Percentiles rank a stretch among this genome's conserved stretches.
These are phyloP conservation scores for Brachyptera putata DNA, from an alignment of 2,888 invertebrate genomes.

Conservation along the genomic window DNA sequence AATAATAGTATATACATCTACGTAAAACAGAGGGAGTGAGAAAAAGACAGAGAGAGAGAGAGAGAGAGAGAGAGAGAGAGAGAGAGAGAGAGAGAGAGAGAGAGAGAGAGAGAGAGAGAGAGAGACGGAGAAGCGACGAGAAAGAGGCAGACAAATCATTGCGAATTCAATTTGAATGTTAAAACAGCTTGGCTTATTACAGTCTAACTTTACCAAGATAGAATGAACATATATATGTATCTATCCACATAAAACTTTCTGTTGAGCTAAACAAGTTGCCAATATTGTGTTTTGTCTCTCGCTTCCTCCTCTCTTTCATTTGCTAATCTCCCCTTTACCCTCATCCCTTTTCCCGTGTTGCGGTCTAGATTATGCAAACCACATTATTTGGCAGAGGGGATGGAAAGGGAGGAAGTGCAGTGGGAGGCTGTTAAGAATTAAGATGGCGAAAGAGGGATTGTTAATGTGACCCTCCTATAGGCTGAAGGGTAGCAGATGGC, in stretches of 20 bases:
- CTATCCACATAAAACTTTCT: neutral
- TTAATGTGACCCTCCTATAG: too few relatives aligned
- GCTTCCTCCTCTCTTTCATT: neutral
- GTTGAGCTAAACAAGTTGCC: constrained; percentile 18
- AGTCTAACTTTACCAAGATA: constrained; percentile 14
- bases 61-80: too few relatives aligned
- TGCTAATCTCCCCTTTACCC: constrained; percentile 21
- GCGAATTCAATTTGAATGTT: constrained; percentile 33
- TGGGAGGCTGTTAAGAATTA: constrained; percentile 24
- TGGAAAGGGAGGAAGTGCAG: neutral
- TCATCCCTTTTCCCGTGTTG: constrained; percentile 9
- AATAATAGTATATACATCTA: too few relatives aligned
- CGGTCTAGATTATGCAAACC: constrained; percentile 33
- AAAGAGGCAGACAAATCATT: constrained; percentile 28
- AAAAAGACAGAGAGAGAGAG: too few relatives aligned
- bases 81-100: too few relatives aligned
- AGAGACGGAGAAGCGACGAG: too few relatives aligned
- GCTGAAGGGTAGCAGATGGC: too few relatives aligned
- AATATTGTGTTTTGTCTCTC: constrained; percentile 17
- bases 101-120: too few relatives aligned
- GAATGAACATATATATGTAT: too few relatives aligned
- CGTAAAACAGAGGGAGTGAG: too few relatives aligned
- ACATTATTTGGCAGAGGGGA: constrained; percentile 25
- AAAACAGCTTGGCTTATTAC: constrained; percentile 31
- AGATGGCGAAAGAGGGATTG: constrained; percentile 28